Evolutionary conservation across 2,888 invertebrate species (phyloP).

Genomic region (Cancer borealis): DNA sequence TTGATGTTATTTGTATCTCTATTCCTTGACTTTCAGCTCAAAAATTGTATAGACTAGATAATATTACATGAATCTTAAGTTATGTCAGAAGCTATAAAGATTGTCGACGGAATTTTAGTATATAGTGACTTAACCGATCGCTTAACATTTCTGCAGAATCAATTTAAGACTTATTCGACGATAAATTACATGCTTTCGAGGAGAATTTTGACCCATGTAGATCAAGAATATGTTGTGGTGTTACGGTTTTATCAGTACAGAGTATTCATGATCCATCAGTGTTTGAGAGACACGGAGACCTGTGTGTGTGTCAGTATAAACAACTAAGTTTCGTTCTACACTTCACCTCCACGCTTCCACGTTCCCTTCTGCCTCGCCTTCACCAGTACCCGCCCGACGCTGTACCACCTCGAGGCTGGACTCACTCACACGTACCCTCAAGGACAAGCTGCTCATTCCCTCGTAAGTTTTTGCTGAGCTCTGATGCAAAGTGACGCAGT

Average conservation of each 20-base stretch:
- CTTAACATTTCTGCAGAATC: not conserved
- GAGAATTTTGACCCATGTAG: not conserved
- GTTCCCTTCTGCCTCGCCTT: not conserved
- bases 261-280: conserved; percentile 5
- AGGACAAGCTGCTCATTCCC: conserved; percentile 12
- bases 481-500: not conserved
- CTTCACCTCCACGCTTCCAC: not conserved
- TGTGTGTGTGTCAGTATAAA: not conserved
- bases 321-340: not conserved
- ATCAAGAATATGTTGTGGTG: not conserved
- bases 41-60: not conserved
- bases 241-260: not conserved
- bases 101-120: not conserved
- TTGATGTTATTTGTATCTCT: not conserved
- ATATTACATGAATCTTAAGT: not conserved
- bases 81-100: not conserved
- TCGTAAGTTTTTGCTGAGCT: not conserved
- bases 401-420: not conserved
- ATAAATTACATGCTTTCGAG: not conserved
- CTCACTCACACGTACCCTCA: not conserved
- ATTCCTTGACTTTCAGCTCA: not conserved
- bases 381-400: not conserved
- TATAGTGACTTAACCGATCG: not conserved
- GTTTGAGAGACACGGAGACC: not conserved
- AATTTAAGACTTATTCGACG: not conserved